phyloP scores from a whole-genome alignment of 2,113 vertebrate genomes.

The Sebastes fasciatus region DNA sequence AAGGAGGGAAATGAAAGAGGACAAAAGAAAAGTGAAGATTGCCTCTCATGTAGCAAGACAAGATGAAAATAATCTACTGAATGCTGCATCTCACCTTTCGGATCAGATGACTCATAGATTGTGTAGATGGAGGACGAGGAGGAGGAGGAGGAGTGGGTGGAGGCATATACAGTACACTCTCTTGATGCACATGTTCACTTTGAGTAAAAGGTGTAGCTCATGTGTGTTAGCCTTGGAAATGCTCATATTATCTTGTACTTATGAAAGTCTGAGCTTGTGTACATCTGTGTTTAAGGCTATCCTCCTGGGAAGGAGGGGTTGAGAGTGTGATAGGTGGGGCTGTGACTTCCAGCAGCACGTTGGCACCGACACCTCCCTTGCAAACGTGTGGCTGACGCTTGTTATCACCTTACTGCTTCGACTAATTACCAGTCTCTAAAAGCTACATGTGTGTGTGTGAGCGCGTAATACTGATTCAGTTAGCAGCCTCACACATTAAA shows the following conservation, averaged over 20 bases:
- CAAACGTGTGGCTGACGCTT: conserved; percentile 73
- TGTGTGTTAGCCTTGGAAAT: not conserved
- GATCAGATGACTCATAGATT: conserved; percentile 75
- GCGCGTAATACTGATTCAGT: conserved; percentile 38
- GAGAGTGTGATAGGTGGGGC: conserved; percentile 41
- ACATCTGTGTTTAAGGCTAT: conserved; percentile 4
- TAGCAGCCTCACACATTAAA: conserved; percentile 54
- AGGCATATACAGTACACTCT: conserved; percentile 34
- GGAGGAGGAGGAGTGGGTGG: conserved; percentile 53
- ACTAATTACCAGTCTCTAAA: conserved; percentile 70
- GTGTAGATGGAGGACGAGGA: conserved; percentile 50
- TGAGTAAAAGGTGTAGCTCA: conserved; percentile 16
- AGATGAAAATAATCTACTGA: conserved; percentile 68
- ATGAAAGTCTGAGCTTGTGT: not conserved
- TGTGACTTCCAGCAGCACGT: conserved; percentile 61
- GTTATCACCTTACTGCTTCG: conserved; percentile 74
- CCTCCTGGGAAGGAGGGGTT: not conserved
- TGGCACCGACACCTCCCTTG: conserved; percentile 63
- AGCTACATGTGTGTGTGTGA: not conserved
- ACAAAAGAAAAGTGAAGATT: conserved; percentile 46
- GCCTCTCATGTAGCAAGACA: conserved; percentile 32
- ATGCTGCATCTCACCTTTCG: conserved; percentile 65
- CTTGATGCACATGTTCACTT: conserved; percentile 17
- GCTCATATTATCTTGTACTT: not conserved
- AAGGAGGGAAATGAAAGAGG: conserved; percentile 21